Conservation (phyloP, 1,140 invertebrate species). For the Lordiphosa clarofinis region DNA sequence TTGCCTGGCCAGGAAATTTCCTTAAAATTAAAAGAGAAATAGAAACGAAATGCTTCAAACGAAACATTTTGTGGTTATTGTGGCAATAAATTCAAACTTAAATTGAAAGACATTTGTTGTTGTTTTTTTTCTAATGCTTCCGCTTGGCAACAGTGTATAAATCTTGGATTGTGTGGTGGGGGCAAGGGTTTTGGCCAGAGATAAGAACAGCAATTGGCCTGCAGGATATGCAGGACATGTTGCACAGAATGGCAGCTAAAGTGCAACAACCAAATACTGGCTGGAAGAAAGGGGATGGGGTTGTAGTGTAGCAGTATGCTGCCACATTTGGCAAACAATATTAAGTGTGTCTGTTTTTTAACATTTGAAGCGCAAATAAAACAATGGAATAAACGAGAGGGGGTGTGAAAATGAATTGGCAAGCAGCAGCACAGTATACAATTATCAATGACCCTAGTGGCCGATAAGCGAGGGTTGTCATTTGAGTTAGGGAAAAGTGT, state of each 20-base stretch:
- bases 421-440: conserved; percentile 1
- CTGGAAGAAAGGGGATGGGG: neutral
- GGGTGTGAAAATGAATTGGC: conserved; percentile 1
- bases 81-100: conserved; percentile 43
- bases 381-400: conserved; percentile 23
- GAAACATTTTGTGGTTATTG: conserved; percentile 46
- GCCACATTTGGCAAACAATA: conserved; percentile 51
- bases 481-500: neutral
- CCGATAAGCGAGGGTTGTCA: conserved; percentile 12
- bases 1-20: conserved; percentile 23
- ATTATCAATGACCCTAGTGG: conserved; percentile 18
- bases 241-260: conserved; percentile 20
- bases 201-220: conserved; percentile 51
- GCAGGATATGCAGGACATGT: conserved; percentile 34
- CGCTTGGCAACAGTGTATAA: conserved; percentile 43
- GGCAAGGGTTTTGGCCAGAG: conserved; percentile 28
- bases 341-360: conserved; percentile 55
- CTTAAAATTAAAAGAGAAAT: conserved; percentile 26
- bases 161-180: conserved; percentile 34
- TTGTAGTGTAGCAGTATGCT: neutral
- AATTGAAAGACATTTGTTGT: conserved; percentile 36
- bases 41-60: conserved; percentile 22
- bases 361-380: conserved; percentile 49
- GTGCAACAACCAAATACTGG: conserved; percentile 22
- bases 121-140: conserved; percentile 37